A percentile compares a stretch with the other conserved stretches of the same genome.
Conservation (phyloP, 2,888 invertebrate genomes). For the Campoletis raptor region DNA sequence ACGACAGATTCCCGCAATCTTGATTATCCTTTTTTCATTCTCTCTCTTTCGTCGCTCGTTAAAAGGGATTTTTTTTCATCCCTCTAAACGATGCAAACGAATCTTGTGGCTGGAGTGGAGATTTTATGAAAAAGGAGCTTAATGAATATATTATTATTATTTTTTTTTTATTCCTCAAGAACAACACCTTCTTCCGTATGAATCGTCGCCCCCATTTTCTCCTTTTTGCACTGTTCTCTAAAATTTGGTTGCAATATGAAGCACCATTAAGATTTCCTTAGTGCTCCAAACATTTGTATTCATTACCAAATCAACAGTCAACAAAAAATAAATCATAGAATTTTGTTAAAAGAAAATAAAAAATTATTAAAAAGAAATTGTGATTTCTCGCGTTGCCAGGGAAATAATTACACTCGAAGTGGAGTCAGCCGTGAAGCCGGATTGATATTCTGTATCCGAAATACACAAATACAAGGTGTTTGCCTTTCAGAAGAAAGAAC, state of each 20-base stretch:
- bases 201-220: neutral
- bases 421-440: slow-evolving; percentile 17
- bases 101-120: slow-evolving; percentile 10
- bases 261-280: neutral
- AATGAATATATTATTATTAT: slow-evolving; percentile 4
- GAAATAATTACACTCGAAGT: neutral
- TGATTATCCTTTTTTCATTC: neutral
- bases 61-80: slow-evolving; percentile 4
- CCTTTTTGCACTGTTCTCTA: neutral
- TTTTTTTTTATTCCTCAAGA: neutral
- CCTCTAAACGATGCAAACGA: neutral
- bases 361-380: neutral
- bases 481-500: neutral
- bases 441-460: slow-evolving; percentile 41
- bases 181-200: neutral
- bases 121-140: slow-evolving; percentile 31
- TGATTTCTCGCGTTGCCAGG: neutral
- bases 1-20: slow-evolving; percentile 52
- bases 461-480: neutral
- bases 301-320: neutral
- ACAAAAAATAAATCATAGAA: neutral
- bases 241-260: neutral
- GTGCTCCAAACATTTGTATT: neutral
- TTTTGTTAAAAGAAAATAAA: neutral
- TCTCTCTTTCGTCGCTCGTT: slow-evolving; percentile 22